Percentiles rank a stretch among this genome's conserved stretches.
Conservation (phyloP, 2,797 vertebrate genomes). For the Manis javanica region DNA sequence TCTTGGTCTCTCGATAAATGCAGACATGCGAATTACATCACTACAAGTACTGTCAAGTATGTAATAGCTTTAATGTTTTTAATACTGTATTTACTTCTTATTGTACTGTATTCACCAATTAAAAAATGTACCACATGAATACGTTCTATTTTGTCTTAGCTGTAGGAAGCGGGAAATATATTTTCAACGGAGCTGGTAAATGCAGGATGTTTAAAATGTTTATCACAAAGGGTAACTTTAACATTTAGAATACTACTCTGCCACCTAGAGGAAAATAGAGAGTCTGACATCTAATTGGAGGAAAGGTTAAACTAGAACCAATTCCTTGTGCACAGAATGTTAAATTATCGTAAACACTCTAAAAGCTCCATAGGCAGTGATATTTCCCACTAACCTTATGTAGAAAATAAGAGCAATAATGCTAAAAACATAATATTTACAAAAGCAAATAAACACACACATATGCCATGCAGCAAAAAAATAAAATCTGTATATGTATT, state of each 20-base stretch:
- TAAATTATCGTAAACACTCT: neutral
- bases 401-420: neutral
- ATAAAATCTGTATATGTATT: neutral
- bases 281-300: neutral
- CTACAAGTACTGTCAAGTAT: neutral
- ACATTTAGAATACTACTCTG: conserved; percentile 76
- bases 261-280: conserved; percentile 85
- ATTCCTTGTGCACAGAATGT: neutral
- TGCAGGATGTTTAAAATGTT: conserved; percentile 13
- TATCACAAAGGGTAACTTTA: neutral
- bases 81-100: neutral
- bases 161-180: neutral
- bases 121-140: neutral
- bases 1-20: neutral
- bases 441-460: neutral
- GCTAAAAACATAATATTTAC: neutral
- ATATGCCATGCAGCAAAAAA: neutral
- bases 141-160: neutral
- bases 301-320: neutral
- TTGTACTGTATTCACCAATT: conserved; percentile 28
- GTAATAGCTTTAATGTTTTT: neutral
- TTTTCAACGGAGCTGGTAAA: neutral
- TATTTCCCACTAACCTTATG: neutral
- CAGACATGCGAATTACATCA: neutral
- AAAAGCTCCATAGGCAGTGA: neutral